phyloP scores from a whole-genome alignment of 2,888 invertebrate genomes.

The Ichneumoninae sp. region DNA sequence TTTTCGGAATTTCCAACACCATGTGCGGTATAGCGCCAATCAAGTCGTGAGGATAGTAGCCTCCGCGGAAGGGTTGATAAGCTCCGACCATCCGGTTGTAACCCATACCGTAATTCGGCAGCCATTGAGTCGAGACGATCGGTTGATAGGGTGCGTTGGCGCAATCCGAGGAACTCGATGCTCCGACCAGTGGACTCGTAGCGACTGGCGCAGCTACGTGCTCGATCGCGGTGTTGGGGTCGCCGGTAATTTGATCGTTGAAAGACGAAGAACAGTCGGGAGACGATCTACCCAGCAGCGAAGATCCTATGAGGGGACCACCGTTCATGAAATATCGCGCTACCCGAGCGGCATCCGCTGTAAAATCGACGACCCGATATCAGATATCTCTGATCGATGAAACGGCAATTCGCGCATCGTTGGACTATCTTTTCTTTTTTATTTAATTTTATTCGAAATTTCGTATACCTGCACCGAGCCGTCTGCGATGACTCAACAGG shows the following conservation, averaged over 20 bases:
- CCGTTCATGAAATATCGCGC: constrained; percentile 77
- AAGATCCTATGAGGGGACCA: constrained; percentile 71
- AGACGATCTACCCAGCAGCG: constrained; percentile 43
- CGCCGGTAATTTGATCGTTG: constrained; percentile 12
- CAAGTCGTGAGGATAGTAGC: constrained; percentile 10
- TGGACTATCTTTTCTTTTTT: neutral
- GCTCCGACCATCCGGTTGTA: neutral
- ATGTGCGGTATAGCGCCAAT: constrained; percentile 3
- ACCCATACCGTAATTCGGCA: constrained; percentile 2
- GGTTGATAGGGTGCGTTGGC: constrained; percentile 14
- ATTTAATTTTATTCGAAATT: neutral
- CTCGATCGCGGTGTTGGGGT: constrained; percentile 10
- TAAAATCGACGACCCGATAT: neutral
- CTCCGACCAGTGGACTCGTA: neutral
- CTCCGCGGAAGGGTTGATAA: constrained; percentile 11
- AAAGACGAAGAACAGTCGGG: neutral
- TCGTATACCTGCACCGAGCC: constrained; percentile 35
- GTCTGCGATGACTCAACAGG: constrained; percentile 24
- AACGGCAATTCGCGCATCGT: neutral
- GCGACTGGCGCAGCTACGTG: neutral
- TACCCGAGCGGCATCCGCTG: constrained; percentile 76
- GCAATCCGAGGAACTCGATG: neutral
- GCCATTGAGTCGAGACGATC: constrained; percentile 22
- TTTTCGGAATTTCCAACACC: constrained; percentile 46
- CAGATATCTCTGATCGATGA: neutral